Evolutionary conservation across 2,113 vertebrate species (phyloP).

Genomic region (Panthera uncia): DNA sequence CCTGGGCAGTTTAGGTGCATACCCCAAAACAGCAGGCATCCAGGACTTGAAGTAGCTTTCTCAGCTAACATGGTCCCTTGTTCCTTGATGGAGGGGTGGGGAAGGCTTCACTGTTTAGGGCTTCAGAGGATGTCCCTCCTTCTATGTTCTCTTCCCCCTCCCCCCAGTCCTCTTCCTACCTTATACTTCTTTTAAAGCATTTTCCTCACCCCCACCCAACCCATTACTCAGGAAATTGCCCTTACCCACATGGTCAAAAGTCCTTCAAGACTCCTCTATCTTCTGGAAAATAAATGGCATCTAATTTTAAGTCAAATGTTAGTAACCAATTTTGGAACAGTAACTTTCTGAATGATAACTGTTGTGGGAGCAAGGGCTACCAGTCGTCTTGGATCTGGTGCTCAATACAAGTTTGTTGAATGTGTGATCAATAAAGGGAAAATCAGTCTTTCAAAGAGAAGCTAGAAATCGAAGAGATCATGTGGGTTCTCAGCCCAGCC

Average conservation of each 20-base stretch:
- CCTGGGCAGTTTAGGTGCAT: neutral
- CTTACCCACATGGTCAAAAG: neutral
- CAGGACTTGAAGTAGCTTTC: neutral
- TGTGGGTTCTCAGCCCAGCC: neutral
- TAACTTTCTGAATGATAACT: constrained; percentile 10
- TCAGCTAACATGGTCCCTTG: neutral
- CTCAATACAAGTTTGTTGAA: constrained; percentile 22
- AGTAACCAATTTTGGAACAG: constrained; percentile 51
- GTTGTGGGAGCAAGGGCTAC: neutral
- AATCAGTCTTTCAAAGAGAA: neutral
- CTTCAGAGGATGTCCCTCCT: neutral
- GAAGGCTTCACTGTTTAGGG: neutral
- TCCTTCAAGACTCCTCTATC: constrained; percentile 10
- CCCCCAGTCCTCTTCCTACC: neutral
- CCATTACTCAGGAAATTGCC: constrained; percentile 20
- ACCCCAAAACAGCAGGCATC: neutral
- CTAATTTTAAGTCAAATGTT: constrained; percentile 46
- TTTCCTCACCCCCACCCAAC: neutral
- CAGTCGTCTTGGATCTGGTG: constrained; percentile 1
- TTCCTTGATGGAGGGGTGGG: neutral
- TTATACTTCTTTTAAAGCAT: neutral
- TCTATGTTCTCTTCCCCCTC: neutral
- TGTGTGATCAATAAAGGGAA: constrained; percentile 8
- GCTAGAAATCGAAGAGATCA: neutral
- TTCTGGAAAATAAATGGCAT: constrained; percentile 2